A percentile compares a stretch with the other conserved stretches of the same genome.
Conservation (phyloP, 2,797 vertebrate genomes). For the Nothura maculosa region DNA sequence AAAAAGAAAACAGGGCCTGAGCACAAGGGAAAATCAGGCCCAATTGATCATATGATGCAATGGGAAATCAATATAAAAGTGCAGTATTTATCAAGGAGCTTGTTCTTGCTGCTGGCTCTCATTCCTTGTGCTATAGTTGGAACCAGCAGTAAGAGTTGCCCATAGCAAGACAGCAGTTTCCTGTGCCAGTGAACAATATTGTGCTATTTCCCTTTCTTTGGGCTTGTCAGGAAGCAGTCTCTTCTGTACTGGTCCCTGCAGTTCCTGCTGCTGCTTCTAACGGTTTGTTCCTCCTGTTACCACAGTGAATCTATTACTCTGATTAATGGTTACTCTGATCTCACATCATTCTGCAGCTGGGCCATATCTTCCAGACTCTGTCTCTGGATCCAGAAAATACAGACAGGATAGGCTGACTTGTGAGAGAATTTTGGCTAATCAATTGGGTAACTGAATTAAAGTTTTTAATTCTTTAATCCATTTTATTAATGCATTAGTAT, state of each 20-base stretch:
- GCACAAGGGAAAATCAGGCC: background rate
- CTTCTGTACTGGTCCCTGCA: background rate
- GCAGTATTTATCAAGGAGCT: background rate
- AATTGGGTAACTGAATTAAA: background rate
- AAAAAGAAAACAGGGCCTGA: background rate
- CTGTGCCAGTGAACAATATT: constrained; percentile 7
- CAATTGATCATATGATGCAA: background rate
- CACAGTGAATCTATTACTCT: background rate
- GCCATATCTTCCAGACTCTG: background rate
- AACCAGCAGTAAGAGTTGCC: background rate
- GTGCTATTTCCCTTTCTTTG: constrained; percentile 18
- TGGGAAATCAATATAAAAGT: background rate
- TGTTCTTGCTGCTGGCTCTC: background rate
- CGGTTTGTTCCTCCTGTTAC: background rate
- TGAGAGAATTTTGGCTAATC: background rate
- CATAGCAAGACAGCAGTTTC: constrained; percentile 21
- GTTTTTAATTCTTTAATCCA: background rate
- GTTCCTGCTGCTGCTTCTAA: background rate
- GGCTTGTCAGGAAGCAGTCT: constrained; percentile 5
- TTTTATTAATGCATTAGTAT: background rate
- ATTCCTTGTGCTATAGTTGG: accelerated
- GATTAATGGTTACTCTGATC: background rate
- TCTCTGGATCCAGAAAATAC: background rate
- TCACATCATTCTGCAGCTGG: background rate
- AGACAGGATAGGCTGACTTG: background rate